A percentile compares a stretch with the other conserved stretches of the same genome.
These are phyloP conservation scores for Nautilus pompilius DNA, from an alignment of 1,140 invertebrate species.

Conservation along the genomic window DNA sequence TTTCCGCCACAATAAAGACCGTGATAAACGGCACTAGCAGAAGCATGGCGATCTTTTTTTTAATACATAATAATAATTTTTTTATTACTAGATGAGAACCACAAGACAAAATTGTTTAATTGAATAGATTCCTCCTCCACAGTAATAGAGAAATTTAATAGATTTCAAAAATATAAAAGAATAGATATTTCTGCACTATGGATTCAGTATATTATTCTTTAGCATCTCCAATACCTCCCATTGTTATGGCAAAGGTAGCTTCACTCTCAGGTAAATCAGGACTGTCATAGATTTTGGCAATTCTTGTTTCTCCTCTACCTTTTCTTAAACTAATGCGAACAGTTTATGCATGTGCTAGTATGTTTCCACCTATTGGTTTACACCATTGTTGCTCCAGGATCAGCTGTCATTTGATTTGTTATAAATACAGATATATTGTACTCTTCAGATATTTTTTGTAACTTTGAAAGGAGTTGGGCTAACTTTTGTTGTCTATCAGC, in stretches of 20 bases:
- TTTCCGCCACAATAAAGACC: too few species aligned
- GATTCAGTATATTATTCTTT: conserved; percentile 57
- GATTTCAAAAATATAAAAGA: too few species aligned
- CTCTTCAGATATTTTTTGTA: conserved; percentile 77
- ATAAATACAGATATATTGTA: conserved; percentile 81
- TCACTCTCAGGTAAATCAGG: conserved; percentile 81
- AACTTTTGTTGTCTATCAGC: conserved; percentile 78
- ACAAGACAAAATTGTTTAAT: too few species aligned
- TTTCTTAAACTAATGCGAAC: conserved; percentile 72
- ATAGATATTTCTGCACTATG: too few species aligned
- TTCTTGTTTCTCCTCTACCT: conserved; percentile 70
- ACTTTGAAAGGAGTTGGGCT: conserved; percentile 71
- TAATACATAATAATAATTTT: too few species aligned
- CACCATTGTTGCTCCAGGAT: conserved; percentile 70
- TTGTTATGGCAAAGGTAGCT: conserved; percentile 74
- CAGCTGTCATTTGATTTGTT: conserved; percentile 82
- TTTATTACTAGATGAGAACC: too few species aligned
- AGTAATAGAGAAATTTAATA: too few species aligned
- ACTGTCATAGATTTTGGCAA: conserved; percentile 79
- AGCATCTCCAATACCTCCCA: conserved; percentile 70
- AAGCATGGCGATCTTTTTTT: too few species aligned
- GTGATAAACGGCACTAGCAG: too few species aligned
- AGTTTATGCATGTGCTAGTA: conserved; percentile 78
- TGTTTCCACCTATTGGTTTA: conserved; percentile 79
- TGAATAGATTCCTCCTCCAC: too few species aligned